Base-by-base conservation (phyloP, 2,113 vertebrate genomes). In the Phaethornis superciliosus region DNA sequence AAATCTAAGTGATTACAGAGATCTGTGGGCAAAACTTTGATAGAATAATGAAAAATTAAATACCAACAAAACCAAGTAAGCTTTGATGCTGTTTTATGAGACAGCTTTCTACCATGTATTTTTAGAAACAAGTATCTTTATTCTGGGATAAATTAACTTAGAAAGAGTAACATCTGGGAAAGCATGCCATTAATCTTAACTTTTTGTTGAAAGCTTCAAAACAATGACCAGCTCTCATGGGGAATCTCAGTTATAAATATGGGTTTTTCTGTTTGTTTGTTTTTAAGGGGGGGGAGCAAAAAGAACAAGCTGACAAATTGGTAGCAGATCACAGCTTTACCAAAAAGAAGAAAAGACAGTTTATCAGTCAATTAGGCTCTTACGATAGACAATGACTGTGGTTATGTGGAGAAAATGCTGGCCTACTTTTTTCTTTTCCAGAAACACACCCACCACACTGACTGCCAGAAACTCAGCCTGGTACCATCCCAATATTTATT, bases 301-400 rank as follows among this genome's bases (percentile, higher is more conserved):
- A 92, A 92, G 84, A 94, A 90, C 89, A 94, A 93, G 84, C 82
- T 86, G 82, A 94, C 85, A 95, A 97, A 94, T 88, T 96, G 82
- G 69, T 94, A 95, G 88, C 91, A 96, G 81, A 97, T 94, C 75
- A 64, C 49, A 93, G 80, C 69, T 90, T 95, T 93, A 88, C 49
- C 68, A 75, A 60, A 82, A 80, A 83, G 56, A 80, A 89, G 51
- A 74, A 67, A 81, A 81, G 23, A 56, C 87, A 94, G 81, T 65
- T 95, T 93, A 90, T 95, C 85, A 83, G 81, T 93, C 85, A 93
- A 60, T 96, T 94, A 93, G 33, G 37, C 56, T 85, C 44, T 88
- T 75, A 80, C 0, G 55, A 30, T 30, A 74, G 59, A 64, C 60
- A 83, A 67, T 83, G 75, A 23, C 68, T 93, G 91, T 44, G 79